Evolutionary conservation across 2,113 vertebrate genomes (phyloP).

Genomic region (Thamnophis sirtalis): DNA sequence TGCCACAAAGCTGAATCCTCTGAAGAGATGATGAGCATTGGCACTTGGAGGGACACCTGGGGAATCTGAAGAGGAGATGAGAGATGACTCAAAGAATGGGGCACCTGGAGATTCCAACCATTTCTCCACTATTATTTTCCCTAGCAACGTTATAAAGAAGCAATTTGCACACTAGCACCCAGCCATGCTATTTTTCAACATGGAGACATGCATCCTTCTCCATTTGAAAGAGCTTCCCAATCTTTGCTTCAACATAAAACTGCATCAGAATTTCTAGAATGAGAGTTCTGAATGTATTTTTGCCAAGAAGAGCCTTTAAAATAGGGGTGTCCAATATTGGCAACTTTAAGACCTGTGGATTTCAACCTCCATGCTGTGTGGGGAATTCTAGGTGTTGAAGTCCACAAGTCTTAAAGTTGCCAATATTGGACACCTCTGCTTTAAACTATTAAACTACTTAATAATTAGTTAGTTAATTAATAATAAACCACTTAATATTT

Average conservation of each 20-base stretch:
- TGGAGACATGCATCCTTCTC: not conserved
- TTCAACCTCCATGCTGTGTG: not conserved
- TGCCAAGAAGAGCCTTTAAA: not conserved
- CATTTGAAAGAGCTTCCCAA: not conserved
- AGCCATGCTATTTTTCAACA: not conserved
- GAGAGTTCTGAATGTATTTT: not conserved
- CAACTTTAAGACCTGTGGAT: not conserved
- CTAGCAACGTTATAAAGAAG: not conserved
- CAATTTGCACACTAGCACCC: not conserved
- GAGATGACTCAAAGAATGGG: not conserved
- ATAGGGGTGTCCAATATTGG: not conserved
- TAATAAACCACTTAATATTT: too few species aligned
- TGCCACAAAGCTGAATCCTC: conserved; percentile 95
- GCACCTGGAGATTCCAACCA: conserved; percentile 10
- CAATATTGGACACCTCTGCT: not conserved
- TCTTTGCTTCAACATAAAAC: not conserved
- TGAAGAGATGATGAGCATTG: conserved; percentile 90
- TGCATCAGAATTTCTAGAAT: not conserved
- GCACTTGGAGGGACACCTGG: conserved; percentile 92
- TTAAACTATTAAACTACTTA: not conserved
- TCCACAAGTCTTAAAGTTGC: not conserved
- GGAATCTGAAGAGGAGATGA: conserved; percentile 75
- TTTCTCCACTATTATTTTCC: not conserved
- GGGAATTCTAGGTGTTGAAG: not conserved
- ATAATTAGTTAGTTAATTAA: too few species aligned